Evolutionary conservation across 2,797 vertebrate genomes (phyloP), one percentile per base, ranked within the genome.

Genomic region (Platalea minor): DNA sequence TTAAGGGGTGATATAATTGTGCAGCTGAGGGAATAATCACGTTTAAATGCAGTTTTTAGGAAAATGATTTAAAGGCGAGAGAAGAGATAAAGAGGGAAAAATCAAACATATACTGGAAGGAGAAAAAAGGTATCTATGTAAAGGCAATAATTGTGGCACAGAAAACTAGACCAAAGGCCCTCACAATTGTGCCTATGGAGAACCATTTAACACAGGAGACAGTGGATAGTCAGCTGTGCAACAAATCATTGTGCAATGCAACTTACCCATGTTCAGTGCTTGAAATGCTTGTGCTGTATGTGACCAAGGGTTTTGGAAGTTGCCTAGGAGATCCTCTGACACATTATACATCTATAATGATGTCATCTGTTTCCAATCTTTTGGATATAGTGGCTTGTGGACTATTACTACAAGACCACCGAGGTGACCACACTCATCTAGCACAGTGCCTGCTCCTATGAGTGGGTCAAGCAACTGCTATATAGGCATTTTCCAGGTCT

Each of bases 1-100:
- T 95, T 92, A 94, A 96, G 57, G 46, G 25, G 43, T 61, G 46
- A 75, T 83, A 68, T 67, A 85, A 86, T 63, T 78, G 69, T n/a
- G 35, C 78, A 63, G 26, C 64, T 61, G 73, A 87, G 68, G 74
- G 50, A 92, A 75, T 93, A 96, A 96, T 95, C 41, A 74, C 0
- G 0, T 53, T 68, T 89, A 82, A 92, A 46, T 88, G 61, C 39
- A 46, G 35, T 54, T 89, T 92, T 92, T 60, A 83, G 69, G 78
- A 26, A 91, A 95, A 88, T 1, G 0, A 80, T 80, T 68, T 77
- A 43, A 53, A 74, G 18, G 41, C 31, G 31, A 83, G 56, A 78
- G 23, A 50, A 77, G 43, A 69, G 31, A 48, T 37, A 56, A 45
- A 37, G 11, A 51, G 37, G 48, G 3, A 26, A 48, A 70, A 80